Base-by-base conservation (phyloP, 2,888 invertebrate genomes). In the Baccha elongata region DNA sequence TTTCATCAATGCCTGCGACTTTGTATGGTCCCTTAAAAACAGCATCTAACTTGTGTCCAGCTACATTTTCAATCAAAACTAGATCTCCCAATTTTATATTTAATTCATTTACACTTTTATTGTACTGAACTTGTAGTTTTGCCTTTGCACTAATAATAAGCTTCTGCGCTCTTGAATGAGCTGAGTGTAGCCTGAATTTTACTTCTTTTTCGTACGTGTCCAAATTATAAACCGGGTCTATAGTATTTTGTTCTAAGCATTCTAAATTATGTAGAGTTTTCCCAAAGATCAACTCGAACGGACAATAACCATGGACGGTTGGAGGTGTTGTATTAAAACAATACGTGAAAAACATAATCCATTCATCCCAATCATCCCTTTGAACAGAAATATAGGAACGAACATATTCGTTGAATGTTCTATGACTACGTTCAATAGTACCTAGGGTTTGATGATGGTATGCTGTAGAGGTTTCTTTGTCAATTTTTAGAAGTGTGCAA, bases 41-140 rank as follows among this genome's bases (percentile, higher is more conserved):
- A 2, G 8, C 7, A 5, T 69, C 44, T 23, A 69, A 52, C 11
- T 73, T 65, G 21, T 55, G 64, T 1, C 73, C 65, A 26, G 35
- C 48, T n/a, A 65, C 23, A 65, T 73, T 73, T 55, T 35, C 32
- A 15, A 73, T 10, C 15, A 73, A 35, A 26, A 73, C 72, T 21
- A 40, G 29, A 44, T 67, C 44, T 35, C 42, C 37, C 11, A 26
- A n/a, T 21, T 21, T 15, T 48, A 62, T 11, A 11, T 8, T 11
- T 35, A 35, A 11, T 11, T 35, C 32, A 17, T 62, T 44, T 40
- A 35, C 8, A 3, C 35, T 35, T 35, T 35, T 35, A 35, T 11
- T 11, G 35, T 23, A 23, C 35, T 11, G 35, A 11, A 35, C 11
- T 35, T 35, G 11, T 35, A 6, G 11, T 7, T 11, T 35, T 35